A percentile compares a stretch with the other conserved stretches of the same genome.
Evolutionary conservation across 1,140 invertebrate species (phyloP).

Genomic region (Parasteatoda tepidariorum): DNA sequence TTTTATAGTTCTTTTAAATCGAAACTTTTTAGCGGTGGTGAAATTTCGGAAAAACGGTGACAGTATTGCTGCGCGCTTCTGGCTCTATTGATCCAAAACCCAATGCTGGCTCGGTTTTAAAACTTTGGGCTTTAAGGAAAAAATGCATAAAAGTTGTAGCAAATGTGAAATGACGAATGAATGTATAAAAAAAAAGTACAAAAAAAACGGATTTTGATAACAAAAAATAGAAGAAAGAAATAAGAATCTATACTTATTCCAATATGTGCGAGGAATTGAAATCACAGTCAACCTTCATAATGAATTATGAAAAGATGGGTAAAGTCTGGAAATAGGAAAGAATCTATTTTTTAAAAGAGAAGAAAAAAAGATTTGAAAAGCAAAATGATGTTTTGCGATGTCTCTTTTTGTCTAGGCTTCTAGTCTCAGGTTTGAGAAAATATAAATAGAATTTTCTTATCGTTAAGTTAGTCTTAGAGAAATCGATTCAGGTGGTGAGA

Average conservation of each 20-base stretch:
- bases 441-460: slow-evolving; percentile 34
- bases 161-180: slow-evolving; percentile 25
- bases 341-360: slow-evolving; percentile 2
- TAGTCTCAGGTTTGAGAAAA: not conserved
- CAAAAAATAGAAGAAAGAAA: not conserved
- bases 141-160: not conserved
- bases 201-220: slow-evolving; percentile 1
- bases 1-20: slow-evolving; percentile 44
- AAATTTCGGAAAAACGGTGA: slow-evolving; percentile 33
- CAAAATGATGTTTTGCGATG: slow-evolving; percentile 16
- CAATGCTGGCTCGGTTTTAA: not conserved
- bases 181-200: not conserved
- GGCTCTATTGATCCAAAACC: slow-evolving; percentile 31
- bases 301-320: slow-evolving; percentile 26
- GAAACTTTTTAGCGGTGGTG: slow-evolving; percentile 42
- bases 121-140: not conserved
- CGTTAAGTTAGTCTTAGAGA: no score
- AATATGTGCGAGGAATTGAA: slow-evolving; percentile 38
- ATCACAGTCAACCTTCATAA: slow-evolving; percentile 15
- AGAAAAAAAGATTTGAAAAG: slow-evolving; percentile 15
- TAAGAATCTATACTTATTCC: slow-evolving; percentile 45
- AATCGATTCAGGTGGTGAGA: no score
- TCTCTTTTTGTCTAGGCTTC: not conserved
- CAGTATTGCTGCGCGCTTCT: not conserved
- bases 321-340: slow-evolving; percentile 16